Evolutionary conservation across 2,797 vertebrate genomes (phyloP).

Genomic region (Pseudocheirus occidentalis): DNA sequence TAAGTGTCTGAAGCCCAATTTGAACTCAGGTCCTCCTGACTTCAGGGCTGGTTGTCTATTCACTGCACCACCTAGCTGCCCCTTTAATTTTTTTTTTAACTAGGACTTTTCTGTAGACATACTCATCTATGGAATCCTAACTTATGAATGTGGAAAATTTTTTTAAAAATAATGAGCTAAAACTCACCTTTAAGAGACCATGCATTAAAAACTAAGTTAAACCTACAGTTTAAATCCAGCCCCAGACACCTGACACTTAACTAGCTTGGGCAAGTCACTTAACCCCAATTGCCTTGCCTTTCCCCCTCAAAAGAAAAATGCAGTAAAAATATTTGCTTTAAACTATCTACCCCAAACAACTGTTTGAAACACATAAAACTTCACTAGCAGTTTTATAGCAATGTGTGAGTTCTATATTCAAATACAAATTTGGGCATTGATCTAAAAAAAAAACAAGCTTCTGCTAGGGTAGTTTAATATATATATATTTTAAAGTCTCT

Average conservation of each 20-base stretch:
- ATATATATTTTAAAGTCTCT: conserved; percentile 13
- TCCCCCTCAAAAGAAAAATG: background rate
- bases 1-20: no score
- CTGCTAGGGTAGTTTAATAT: conserved; percentile 51
- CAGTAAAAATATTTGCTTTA: background rate
- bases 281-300: no score
- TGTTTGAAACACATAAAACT: background rate
- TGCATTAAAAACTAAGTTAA: conserved; percentile 45
- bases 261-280: no score
- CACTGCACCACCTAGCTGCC: no score
- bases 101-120: conserved; percentile 4
- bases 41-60: no score
- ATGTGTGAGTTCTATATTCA: background rate
- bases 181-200: conserved; percentile 19
- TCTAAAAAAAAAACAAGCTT: conserved; percentile 36
- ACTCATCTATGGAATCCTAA: conserved; percentile 17
- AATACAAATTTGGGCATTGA: conserved; percentile 46
- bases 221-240: background rate
- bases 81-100: no score
- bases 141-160: conserved; percentile 26
- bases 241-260: no score
- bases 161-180: conserved; percentile 37
- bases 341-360: background rate
- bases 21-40: no score
- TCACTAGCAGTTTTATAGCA: background rate